Evolutionary conservation across 2,797 vertebrate genomes (phyloP).

Genomic region (Ptychadena robeensis): DNA sequence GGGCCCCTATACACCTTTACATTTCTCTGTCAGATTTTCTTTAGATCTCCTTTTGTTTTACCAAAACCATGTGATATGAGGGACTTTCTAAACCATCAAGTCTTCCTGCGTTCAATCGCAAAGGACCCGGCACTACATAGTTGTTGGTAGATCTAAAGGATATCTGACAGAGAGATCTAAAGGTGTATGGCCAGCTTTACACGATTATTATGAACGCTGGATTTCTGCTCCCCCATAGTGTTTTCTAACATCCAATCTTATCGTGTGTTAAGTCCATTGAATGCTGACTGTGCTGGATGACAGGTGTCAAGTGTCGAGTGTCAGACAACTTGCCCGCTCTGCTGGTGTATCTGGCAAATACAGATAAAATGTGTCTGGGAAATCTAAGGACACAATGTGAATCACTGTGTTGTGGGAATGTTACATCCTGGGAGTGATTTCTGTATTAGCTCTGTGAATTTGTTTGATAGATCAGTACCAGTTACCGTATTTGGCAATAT

Average conservation of each 20-base stretch:
- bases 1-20: no score
- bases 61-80: no score
- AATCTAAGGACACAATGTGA: not conserved
- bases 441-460: not conserved
- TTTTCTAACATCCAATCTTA: not conserved
- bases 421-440: not conserved
- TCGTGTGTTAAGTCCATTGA: slow-evolving; percentile 28
- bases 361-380: slow-evolving; percentile 3
- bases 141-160: no score
- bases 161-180: no score
- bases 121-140: no score
- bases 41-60: no score
- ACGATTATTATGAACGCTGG: not conserved
- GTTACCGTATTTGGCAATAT: not conserved
- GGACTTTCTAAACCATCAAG: no score
- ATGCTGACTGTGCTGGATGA: slow-evolving; percentile 4
- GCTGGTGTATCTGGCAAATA: not conserved
- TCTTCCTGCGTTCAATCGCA: no score
- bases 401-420: not conserved
- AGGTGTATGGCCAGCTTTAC: no score
- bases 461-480: not conserved
- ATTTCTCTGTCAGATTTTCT: no score
- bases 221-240: not conserved
- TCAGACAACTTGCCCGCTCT: slow-evolving; percentile 8
- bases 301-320: slow-evolving; percentile 23